Conservation (phyloP, 2,888 invertebrate species). For the Branchellion lobata region DNA sequence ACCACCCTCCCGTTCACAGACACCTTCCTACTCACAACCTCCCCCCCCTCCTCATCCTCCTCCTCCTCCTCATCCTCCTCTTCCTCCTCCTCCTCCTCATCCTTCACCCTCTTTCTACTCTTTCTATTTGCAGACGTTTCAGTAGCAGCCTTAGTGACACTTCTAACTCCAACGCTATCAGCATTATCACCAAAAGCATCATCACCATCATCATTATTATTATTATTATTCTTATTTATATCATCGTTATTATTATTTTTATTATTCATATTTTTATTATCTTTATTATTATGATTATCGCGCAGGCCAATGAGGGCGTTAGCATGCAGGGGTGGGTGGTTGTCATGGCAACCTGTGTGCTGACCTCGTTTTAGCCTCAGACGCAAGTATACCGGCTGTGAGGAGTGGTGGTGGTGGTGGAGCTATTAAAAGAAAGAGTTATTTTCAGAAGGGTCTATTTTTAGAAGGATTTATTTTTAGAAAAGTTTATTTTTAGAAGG, state of each 20-base stretch:
- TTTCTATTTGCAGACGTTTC: too few species aligned
- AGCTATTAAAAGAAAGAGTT: too few species aligned
- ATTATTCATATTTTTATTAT: neutral
- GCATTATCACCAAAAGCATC: neutral
- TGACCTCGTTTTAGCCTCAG: neutral
- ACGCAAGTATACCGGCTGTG: conserved; percentile 57
- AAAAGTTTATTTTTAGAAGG: too few species aligned
- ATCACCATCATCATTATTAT: neutral
- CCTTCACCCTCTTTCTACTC: too few species aligned
- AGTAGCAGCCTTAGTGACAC: too few species aligned
- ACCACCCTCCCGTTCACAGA: neutral
- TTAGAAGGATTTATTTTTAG: too few species aligned
- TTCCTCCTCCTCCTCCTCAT: too few species aligned
- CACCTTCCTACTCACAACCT: neutral
- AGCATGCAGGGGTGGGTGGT: neutral
- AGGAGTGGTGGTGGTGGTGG: neutral
- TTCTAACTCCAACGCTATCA: too few species aligned
- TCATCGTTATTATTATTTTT: neutral
- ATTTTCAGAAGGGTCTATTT: too few species aligned
- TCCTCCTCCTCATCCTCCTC: neutral
- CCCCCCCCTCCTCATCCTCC: neutral
- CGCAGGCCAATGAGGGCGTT: neutral
- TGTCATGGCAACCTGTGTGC: neutral
- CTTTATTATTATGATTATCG: neutral
- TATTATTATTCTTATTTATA: conserved; percentile 6